A percentile compares a stretch with the other conserved stretches of the same genome.
Evolutionary conservation across 2,113 vertebrate species (phyloP).

Genomic region (Tamias sibiricus): DNA sequence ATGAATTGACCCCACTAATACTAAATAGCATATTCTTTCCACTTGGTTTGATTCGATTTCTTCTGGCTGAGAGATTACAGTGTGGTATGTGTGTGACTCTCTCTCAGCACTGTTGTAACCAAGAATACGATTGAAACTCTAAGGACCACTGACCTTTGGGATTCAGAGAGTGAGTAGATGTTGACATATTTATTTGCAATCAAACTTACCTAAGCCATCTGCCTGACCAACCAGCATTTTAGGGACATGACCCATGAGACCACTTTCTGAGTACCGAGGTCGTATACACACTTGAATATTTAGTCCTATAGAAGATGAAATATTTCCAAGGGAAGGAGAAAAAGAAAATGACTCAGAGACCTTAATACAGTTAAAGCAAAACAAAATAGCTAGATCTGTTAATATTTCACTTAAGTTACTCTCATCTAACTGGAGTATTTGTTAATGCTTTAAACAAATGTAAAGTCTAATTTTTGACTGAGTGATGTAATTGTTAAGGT

Average conservation of each 20-base stretch:
- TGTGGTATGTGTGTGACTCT: neutral
- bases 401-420: neutral
- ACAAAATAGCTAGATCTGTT: neutral
- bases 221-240: neutral
- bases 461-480: neutral
- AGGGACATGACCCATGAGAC: neutral
- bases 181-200: neutral
- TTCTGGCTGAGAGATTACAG: conserved; percentile 34
- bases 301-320: neutral
- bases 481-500: neutral
- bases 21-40: conserved; percentile 42
- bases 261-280: neutral
- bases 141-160: neutral
- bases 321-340: neutral
- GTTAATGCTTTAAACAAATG: neutral
- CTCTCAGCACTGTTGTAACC: neutral
- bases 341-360: neutral
- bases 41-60: conserved; percentile 63
- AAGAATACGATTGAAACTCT: neutral
- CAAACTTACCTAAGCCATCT: neutral
- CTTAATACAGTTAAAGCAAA: conserved; percentile 21
- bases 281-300: neutral
- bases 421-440: neutral
- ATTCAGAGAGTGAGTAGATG: neutral
- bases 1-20: neutral